Conservation (phyloP, 2,113 vertebrate species). For the Cyphomyrus discorhynchus region DNA sequence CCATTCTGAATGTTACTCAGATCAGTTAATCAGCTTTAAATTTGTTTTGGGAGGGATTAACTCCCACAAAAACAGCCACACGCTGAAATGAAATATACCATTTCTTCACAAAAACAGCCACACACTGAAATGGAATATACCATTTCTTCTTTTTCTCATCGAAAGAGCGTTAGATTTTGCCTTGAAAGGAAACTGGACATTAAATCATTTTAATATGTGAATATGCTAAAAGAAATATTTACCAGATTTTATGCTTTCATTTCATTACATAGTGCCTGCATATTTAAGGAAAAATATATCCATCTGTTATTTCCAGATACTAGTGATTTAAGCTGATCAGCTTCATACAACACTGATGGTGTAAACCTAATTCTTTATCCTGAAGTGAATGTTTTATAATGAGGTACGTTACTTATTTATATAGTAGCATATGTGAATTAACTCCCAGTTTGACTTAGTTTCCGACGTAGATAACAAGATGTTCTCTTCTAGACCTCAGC, state of each 20-base stretch:
- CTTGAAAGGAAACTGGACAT: background rate
- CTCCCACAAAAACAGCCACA: background rate
- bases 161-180: background rate
- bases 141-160: background rate
- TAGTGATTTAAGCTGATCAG: background rate
- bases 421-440: background rate
- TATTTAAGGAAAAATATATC: background rate
- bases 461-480: background rate
- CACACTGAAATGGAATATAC: background rate
- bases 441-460: background rate
- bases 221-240: background rate
- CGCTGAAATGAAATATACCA: background rate
- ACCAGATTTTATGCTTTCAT: background rate
- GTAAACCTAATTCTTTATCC: background rate
- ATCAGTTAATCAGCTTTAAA: background rate
- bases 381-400: background rate
- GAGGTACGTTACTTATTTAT: background rate
- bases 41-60: background rate
- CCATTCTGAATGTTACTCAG: background rate
- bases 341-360: background rate
- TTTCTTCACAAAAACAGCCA: background rate
- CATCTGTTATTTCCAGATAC: background rate
- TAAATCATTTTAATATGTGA: background rate
- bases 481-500: background rate
- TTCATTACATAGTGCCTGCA: background rate